Conservation (phyloP, 1,140 invertebrate species). For the Drosophila tristis region DNA sequence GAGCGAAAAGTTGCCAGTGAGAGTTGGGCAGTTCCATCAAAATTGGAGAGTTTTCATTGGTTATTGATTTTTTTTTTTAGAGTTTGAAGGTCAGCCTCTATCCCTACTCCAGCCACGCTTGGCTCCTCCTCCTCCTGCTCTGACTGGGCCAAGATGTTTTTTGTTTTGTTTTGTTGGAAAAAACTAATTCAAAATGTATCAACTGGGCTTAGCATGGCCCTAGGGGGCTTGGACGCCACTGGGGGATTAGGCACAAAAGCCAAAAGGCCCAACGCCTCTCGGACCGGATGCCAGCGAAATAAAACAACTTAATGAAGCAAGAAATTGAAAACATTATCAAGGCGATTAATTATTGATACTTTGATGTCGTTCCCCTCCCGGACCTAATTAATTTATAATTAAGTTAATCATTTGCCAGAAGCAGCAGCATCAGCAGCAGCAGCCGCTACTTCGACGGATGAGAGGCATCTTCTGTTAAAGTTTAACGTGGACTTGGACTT, state of each 20-base stretch:
- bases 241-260: conserved; percentile 53
- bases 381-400: conserved; percentile 81
- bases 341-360: conserved; percentile 82
- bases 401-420: conserved; percentile 68
- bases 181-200: conserved; percentile 63
- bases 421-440: conserved; percentile 16
- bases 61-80: conserved; percentile 43
- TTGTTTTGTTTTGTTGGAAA: conserved; percentile 9
- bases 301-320: conserved; percentile 78
- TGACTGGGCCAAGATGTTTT: conserved; percentile 1
- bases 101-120: neutral
- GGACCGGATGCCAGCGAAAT: conserved; percentile 34
- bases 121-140: neutral
- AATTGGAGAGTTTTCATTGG: conserved; percentile 1
- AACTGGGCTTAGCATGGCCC: conserved; percentile 52
- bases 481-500: conserved; percentile 27
- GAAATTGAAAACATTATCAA: conserved; percentile 81
- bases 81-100: neutral
- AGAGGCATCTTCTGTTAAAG: neutral
- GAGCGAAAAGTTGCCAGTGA: neutral
- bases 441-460: neutral
- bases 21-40: neutral
- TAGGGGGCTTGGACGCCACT: conserved; percentile 5
- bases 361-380: conserved; percentile 63
- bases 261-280: conserved; percentile 40